These are phyloP conservation scores for Holothuria leucospilota DNA, from an alignment of 53 echinoderm and acorn worm genomes.

Conservation along the genomic window DNA sequence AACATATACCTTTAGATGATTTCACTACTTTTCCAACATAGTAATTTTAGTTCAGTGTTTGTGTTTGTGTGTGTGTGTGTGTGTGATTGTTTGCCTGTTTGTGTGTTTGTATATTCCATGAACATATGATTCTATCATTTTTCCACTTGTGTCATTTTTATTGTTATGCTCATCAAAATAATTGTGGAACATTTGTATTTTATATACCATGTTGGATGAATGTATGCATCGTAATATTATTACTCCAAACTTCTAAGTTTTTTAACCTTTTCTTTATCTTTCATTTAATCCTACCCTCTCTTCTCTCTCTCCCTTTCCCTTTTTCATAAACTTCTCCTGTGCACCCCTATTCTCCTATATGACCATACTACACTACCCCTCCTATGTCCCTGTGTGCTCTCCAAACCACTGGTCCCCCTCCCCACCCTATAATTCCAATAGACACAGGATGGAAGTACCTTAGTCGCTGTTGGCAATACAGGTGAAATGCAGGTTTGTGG, in stretches of 20 bases:
- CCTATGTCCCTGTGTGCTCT: constrained; percentile 1
- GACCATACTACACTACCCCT: neutral
- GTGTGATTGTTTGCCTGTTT: too few relatives aligned
- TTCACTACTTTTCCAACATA: too few relatives aligned
- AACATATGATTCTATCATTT: too few relatives aligned
- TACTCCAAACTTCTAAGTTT: neutral
- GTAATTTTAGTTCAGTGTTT: too few relatives aligned
- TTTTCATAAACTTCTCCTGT: neutral
- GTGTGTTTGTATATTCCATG: too few relatives aligned
- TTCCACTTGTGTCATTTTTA: too few relatives aligned
- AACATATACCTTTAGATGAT: too few relatives aligned
- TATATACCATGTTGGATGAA: too few relatives aligned
- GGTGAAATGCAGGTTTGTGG: constrained; percentile 66
- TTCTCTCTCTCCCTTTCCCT: neutral
- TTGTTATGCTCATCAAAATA: too few relatives aligned
- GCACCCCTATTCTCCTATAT: neutral
- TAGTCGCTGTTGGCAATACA: constrained; percentile 49
- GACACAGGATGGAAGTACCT: constrained; percentile 53
- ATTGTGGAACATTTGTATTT: too few relatives aligned
- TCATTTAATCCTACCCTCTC: constrained; percentile 3
- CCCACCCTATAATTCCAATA: constrained; percentile 19
- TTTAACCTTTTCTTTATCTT: constrained; percentile 29
- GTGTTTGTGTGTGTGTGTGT: too few relatives aligned
- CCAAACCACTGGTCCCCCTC: neutral
- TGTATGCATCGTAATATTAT: too few relatives aligned